phyloP scores from a whole-genome alignment of 2,888 invertebrate species.

The Sisyra nigra region DNA sequence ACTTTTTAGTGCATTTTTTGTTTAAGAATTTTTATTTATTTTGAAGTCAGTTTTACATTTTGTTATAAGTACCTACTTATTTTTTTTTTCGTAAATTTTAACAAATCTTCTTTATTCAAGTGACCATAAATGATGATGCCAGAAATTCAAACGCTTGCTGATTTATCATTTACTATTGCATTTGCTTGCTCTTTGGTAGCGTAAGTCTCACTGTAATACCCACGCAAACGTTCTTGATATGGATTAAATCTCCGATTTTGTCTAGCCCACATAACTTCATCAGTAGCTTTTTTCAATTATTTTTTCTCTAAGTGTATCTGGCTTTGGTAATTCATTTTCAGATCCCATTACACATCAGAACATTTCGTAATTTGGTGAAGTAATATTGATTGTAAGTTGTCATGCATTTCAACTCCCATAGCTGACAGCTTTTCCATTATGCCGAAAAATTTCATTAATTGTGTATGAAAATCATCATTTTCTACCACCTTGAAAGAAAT shows the following conservation, averaged over 20 bases:
- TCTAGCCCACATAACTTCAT: too few species aligned
- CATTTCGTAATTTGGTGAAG: not conserved
- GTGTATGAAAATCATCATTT: not conserved
- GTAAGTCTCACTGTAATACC: too few species aligned
- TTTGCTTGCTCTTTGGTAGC: slow-evolving; percentile 1
- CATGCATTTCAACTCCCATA: not conserved
- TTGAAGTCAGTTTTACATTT: not conserved
- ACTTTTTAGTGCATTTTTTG: too few species aligned
- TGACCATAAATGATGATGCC: slow-evolving; percentile 2
- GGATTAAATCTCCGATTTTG: too few species aligned
- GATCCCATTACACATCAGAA: too few species aligned
- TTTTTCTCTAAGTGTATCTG: too few species aligned
- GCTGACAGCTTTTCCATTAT: not conserved
- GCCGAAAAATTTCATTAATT: not conserved
- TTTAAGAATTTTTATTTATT: too few species aligned
- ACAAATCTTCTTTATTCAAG: slow-evolving; percentile 1
- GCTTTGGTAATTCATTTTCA: too few species aligned
- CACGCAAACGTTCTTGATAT: too few species aligned
- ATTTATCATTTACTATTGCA: slow-evolving; percentile 2
- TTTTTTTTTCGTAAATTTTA: not conserved
- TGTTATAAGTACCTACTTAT: not conserved
- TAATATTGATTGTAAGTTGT: not conserved
- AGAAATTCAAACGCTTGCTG: slow-evolving; percentile 2
- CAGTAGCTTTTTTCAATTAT: too few species aligned
- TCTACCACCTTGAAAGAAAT: not conserved